phyloP scores from a whole-genome alignment of 2,888 invertebrate species.

The Amblyjoppa proteus region DNA sequence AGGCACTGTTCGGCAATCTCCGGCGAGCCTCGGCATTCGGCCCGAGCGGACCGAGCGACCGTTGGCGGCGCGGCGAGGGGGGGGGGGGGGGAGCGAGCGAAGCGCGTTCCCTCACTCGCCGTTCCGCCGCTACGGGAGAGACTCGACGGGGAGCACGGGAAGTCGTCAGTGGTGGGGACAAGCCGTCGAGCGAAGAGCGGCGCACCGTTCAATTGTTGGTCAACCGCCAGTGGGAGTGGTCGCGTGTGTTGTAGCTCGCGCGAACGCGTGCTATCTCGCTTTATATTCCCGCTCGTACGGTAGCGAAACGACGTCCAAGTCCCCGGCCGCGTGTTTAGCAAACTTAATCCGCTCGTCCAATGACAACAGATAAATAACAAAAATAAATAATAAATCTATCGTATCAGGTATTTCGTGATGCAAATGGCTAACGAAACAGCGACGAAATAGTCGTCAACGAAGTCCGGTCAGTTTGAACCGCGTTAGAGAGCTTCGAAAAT shows the following conservation, averaged over 20 bases:
- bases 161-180: constrained; percentile 27
- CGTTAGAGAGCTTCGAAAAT: background rate
- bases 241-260: constrained; percentile 69
- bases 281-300: constrained; percentile 26
- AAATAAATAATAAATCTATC: background rate
- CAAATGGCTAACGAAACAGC: background rate
- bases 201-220: constrained; percentile 79
- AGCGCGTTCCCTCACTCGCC: constrained; percentile 39
- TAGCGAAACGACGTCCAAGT: constrained; percentile 21
- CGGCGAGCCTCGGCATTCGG: constrained; percentile 54
- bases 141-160: constrained; percentile 38
- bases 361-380: constrained; percentile 1
- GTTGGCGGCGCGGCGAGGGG: constrained; percentile 19
- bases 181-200: constrained; percentile 67
- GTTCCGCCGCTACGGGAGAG: constrained; percentile 18
- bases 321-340: constrained; percentile 12
- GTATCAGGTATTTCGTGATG: constrained; percentile 6
- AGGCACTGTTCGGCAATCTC: constrained; percentile 44
- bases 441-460: constrained; percentile 4
- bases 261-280: constrained; percentile 74
- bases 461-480: background rate
- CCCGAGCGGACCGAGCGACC: constrained; percentile 59
- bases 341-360: constrained; percentile 3
- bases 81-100: constrained; percentile 7
- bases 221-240: constrained; percentile 77